Percentiles rank a stretch among this genome's conserved stretches.
These are phyloP conservation scores for Gephyroberyx darwinii DNA, from an alignment of 2,797 vertebrate genomes.

Conservation along the genomic window DNA sequence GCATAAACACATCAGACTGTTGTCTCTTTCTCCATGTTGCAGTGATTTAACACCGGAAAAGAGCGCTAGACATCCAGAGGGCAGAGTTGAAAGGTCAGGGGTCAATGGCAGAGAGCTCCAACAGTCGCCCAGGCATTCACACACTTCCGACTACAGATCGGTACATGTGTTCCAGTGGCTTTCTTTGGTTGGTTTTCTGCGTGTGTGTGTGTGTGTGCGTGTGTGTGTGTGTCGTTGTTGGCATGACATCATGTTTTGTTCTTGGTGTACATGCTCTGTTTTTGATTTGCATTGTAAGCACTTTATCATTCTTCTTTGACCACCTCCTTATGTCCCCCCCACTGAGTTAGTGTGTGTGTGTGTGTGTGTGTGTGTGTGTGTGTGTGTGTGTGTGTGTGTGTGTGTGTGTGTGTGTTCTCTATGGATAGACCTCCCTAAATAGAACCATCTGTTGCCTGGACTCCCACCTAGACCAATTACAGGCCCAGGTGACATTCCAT, in stretches of 20 bases:
- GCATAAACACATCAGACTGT: not conserved
- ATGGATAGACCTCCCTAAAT: conserved; percentile 7
- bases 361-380: no score
- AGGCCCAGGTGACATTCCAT: conserved; percentile 7
- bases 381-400: no score
- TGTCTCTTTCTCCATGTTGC: not conserved
- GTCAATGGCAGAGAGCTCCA: conserved; percentile 24
- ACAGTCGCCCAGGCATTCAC: not conserved
- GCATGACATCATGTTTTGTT: not conserved
- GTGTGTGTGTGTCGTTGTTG: not conserved
- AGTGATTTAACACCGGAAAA: conserved; percentile 60
- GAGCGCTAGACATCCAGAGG: conserved; percentile 36
- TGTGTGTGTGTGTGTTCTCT: not conserved
- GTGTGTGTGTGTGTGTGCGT: conserved; percentile 10
- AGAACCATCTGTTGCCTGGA: conserved; percentile 13
- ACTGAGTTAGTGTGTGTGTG: no score
- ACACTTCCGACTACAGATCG: not conserved
- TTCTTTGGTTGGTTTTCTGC: not conserved
- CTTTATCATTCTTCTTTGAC: not conserved
- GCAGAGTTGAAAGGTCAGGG: conserved; percentile 38
- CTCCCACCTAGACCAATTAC: conserved; percentile 1
- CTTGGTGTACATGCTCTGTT: not conserved
- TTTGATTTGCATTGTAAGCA: no score
- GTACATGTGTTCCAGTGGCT: not conserved
- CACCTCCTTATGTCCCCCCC: not conserved